phyloP scores from a whole-genome alignment of 1,140 invertebrate species.

The Hyles vespertilio region DNA sequence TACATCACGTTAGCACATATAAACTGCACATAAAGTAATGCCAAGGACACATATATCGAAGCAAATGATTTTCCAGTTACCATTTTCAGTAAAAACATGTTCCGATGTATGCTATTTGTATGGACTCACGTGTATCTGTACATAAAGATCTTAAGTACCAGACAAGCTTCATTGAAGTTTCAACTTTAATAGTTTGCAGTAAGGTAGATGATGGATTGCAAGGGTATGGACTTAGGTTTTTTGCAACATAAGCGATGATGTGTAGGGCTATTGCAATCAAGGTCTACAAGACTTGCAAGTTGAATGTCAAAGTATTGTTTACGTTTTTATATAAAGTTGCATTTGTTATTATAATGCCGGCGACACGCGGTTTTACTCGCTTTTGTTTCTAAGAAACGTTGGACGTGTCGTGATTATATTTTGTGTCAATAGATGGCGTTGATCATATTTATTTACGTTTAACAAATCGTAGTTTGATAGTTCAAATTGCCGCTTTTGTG shows the following conservation, averaged over 20 bases:
- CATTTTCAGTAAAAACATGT: slow-evolving; percentile 66
- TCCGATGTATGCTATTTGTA: slow-evolving; percentile 26
- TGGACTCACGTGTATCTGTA: slow-evolving; percentile 2
- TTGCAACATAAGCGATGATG: slow-evolving; percentile 5
- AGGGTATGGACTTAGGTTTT: background rate
- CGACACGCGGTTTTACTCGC: too few relatives aligned
- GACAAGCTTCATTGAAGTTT: background rate
- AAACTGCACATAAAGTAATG: slow-evolving; percentile 37
- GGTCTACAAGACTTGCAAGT: slow-evolving; percentile 39
- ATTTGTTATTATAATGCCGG: too few relatives aligned
- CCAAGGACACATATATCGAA: slow-evolving; percentile 46
- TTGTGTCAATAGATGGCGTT: too few relatives aligned
- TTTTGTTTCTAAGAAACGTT: too few relatives aligned
- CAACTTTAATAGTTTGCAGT: slow-evolving; percentile 1
- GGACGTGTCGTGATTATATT: too few relatives aligned
- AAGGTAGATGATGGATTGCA: slow-evolving; percentile 13
- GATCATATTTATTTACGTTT: too few relatives aligned
- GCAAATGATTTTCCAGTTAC: slow-evolving; percentile 57
- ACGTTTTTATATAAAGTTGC: slow-evolving; percentile 22
- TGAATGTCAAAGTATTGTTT: slow-evolving; percentile 47
- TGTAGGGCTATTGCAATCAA: slow-evolving; percentile 35
- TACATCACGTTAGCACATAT: background rate
- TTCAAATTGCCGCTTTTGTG: too few relatives aligned
- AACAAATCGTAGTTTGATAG: too few relatives aligned
- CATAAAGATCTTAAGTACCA: slow-evolving; percentile 3